Evolutionary conservation across 2,888 invertebrate species (phyloP), one percentile per base, ranked within the genome.

Genomic region (Danaus chrysippus): DNA sequence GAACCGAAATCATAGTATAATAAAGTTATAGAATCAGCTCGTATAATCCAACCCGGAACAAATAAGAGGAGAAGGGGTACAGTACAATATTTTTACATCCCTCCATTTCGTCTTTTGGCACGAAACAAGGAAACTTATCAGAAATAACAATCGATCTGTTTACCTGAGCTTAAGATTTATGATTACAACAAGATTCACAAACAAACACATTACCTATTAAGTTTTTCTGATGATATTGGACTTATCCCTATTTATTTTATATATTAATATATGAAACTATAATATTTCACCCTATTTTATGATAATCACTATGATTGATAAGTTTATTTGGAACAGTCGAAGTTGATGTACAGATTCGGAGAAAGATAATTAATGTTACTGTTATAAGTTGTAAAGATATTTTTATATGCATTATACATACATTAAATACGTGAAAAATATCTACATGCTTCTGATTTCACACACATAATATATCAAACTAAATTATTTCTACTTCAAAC

Each of bases 161-260:
- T 70, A 68, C 68, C 67, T 68, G 68, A 34, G 56, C 54, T 42
- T 53, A 59, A 63, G 68, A 70, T 68, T 70, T 70, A 70, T 67
- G 63, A 66, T 63, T 65, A 67, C 57, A 58, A 59, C 64, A 64
- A 68, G 64, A 69, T 60, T 62, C 64, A 17, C 63, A 69, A 68
- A 69, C 67, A 70, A 68, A 67, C 65, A 62, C 62, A 66, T 62
- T 59, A 67, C 54, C 64, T 67, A 67, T 63, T 49, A 49, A 49
- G 49, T 49, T 49, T 49, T 54, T 53, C 19, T n/a, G 10, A 10
- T 42, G 34, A 44, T 54, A 61, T 57, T 19, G 57, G 15, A 49
- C 57, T 61, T 42, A 61, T 61, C 43, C 44, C 41, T 46, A 57
- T 42, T 42, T 52, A 53, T 34, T 42, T 54, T 34, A 34, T 34